phyloP scores from a whole-genome alignment of 2,113 vertebrate species.

The Myodes glareolus region DNA sequence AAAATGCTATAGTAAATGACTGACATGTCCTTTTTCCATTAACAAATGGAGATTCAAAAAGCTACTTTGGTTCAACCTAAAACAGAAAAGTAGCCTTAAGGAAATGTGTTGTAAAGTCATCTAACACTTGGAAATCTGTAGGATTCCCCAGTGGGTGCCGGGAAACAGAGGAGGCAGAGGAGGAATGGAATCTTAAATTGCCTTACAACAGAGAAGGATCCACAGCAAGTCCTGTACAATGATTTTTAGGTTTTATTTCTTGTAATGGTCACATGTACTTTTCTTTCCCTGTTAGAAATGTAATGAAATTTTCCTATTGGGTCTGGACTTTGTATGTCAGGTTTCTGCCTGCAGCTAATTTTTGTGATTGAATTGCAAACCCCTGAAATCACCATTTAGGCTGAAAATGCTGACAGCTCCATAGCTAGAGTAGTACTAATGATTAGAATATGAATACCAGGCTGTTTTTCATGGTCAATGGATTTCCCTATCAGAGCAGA shows the following conservation, averaged over 20 bases:
- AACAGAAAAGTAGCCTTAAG: constrained; percentile 53
- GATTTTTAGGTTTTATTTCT: constrained; percentile 64
- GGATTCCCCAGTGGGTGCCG: constrained; percentile 4
- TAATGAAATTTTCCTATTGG: constrained; percentile 65
- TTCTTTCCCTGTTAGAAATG: constrained; percentile 60
- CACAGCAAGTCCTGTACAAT: constrained; percentile 35
- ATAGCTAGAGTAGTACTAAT: constrained; percentile 48
- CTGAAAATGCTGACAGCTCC: constrained; percentile 71
- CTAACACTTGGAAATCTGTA: not conserved
- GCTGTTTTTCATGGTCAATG: constrained; percentile 45
- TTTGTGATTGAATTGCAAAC: constrained; percentile 55
- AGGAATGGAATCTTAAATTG: constrained; percentile 42
- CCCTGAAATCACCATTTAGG: constrained; percentile 64
- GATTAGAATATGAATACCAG: constrained; percentile 57
- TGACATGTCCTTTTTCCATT: constrained; percentile 48
- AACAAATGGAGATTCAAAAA: constrained; percentile 55
- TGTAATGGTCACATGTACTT: constrained; percentile 56
- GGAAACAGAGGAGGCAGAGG: not conserved
- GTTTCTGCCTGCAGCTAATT: constrained; percentile 65
- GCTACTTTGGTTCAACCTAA: constrained; percentile 15
- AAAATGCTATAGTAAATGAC: not conserved
- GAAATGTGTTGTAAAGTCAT: constrained; percentile 33
- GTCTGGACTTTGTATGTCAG: constrained; percentile 67
- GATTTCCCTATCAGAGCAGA: constrained; percentile 59
- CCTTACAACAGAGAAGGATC: constrained; percentile 32